Percentiles rank a stretch among this genome's conserved stretches.
Evolutionary conservation across 2,797 vertebrate genomes (phyloP).

Genomic region (Mormyrops attenuatus): DNA sequence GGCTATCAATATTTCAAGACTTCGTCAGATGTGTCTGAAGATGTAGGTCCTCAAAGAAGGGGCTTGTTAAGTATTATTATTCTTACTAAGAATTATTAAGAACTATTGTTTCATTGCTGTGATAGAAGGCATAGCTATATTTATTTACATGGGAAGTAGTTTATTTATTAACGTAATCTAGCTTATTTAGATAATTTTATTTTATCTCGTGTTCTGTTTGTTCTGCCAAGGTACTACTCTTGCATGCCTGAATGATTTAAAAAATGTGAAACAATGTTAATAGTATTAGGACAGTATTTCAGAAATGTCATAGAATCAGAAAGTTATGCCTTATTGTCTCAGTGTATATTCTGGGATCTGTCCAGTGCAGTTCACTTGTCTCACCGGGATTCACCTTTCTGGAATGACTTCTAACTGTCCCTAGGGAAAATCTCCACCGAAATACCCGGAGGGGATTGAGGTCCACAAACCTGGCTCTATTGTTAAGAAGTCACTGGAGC

Average conservation of each 20-base stretch:
- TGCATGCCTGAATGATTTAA: neutral
- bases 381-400: neutral
- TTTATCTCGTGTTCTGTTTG: neutral
- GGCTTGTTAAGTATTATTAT: neutral
- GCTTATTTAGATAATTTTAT: neutral
- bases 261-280: neutral
- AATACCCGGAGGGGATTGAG: neutral
- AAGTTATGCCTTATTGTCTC: neutral
- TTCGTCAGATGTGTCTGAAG: neutral
- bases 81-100: neutral
- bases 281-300: neutral
- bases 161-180: neutral
- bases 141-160: neutral
- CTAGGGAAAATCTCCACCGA: neutral
- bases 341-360: neutral
- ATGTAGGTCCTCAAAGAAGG: neutral
- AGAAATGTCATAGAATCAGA: neutral
- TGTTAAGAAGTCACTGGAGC: constrained; percentile 17
- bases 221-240: neutral
- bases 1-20: neutral
- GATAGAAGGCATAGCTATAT: neutral
- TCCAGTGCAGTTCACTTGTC: neutral
- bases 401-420: constrained; percentile 11
- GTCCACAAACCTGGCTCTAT: constrained; percentile 3
- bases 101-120: neutral